These are phyloP conservation scores for Spheniscus mendiculus DNA, from an alignment of 2,113 vertebrate genomes.

Conservation along the genomic window DNA sequence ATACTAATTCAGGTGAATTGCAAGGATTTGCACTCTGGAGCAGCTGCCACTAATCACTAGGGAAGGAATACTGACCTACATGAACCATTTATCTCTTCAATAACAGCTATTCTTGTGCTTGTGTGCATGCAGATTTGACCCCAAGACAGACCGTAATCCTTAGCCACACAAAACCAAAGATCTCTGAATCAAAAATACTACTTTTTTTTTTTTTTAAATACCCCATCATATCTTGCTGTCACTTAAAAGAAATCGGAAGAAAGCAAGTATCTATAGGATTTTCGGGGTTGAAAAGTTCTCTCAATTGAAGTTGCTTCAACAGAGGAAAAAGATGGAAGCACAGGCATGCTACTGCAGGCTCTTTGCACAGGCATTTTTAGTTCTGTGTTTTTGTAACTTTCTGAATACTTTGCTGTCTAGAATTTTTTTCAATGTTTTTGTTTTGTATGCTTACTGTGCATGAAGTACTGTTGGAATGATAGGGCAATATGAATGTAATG, in stretches of 20 bases:
- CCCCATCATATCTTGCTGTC: not conserved
- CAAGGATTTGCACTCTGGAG: not conserved
- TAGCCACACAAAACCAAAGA: not conserved
- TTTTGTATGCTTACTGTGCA: not conserved
- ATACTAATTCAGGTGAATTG: not conserved
- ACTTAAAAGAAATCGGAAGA: not conserved
- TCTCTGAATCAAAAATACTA: not conserved
- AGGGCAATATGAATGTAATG: not conserved
- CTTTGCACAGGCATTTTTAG: not conserved
- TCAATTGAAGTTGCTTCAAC: not conserved
- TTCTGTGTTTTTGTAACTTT: not conserved
- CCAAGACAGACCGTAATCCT: not conserved
- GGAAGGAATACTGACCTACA: not conserved
- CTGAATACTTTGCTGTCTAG: not conserved
- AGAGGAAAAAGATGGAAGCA: not conserved
- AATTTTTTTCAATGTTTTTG: not conserved
- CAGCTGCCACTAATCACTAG: not conserved
- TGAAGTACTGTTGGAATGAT: not conserved
- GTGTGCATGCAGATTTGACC: not conserved
- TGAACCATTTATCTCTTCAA: not conserved
- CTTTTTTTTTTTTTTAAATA: not conserved
- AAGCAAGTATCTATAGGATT: not conserved
- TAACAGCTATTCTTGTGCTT: not conserved
- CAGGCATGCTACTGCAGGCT: not conserved
- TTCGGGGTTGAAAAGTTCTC: not conserved